Conservation (phyloP, 2,797 vertebrate genomes). For the Fratercula arctica region DNA sequence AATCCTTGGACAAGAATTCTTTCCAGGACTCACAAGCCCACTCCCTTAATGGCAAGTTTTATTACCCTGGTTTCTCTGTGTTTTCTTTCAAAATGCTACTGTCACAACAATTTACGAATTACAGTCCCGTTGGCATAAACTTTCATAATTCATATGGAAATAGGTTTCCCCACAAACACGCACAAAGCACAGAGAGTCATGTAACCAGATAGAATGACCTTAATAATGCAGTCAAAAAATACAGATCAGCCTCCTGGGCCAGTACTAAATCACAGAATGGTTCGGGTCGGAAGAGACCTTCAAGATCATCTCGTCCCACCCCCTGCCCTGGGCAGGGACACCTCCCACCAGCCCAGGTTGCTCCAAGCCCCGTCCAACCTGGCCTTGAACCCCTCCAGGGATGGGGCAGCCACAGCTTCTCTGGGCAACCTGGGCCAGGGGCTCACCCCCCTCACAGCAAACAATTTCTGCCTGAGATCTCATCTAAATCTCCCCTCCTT, state of each 20-base stretch:
- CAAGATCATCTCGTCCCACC: no score
- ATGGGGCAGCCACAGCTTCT: no score
- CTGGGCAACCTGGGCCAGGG: no score
- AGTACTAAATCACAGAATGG: not conserved
- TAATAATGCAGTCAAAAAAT: not conserved
- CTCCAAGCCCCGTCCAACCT: no score
- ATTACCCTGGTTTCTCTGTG: constrained; percentile 33
- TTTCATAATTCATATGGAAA: constrained; percentile 13
- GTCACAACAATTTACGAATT: constrained; percentile 23
- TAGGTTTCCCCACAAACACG: not conserved
- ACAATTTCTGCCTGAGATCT: no score
- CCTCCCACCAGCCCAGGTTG: no score
- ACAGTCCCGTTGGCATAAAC: not conserved
- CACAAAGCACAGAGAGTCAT: not conserved
- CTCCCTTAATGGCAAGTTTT: constrained; percentile 33
- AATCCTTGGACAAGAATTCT: constrained; percentile 31
- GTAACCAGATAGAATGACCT: not conserved
- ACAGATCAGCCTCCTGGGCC: not conserved
- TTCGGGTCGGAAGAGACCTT: no score
- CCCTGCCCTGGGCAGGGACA: no score
- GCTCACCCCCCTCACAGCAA: no score
- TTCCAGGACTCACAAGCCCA: constrained; percentile 22
- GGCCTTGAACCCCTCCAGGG: no score
- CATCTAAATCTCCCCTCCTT: no score
- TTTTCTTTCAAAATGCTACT: constrained; percentile 19